These are phyloP conservation scores for Cheilosia vernalis DNA, from an alignment of 2,888 invertebrate genomes.

Conservation along the genomic window DNA sequence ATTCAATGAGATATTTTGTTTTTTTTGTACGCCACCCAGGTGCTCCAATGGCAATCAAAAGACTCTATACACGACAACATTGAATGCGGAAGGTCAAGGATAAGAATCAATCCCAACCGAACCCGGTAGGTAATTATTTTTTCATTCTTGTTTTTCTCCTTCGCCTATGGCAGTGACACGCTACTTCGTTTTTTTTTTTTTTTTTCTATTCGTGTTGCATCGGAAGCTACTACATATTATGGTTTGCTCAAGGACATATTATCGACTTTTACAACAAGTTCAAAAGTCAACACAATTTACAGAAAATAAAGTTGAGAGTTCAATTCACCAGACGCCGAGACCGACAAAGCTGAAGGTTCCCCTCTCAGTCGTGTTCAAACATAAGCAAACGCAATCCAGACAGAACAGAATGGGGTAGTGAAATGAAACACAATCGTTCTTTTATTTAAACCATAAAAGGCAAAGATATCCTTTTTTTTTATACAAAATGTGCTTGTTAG, in stretches of 20 bases:
- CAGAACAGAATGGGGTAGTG: not conserved
- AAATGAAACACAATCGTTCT: constrained; percentile 10
- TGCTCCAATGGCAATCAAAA: not conserved
- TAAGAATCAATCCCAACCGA: constrained; percentile 14
- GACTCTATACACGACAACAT: not conserved
- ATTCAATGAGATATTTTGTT: too few relatives aligned
- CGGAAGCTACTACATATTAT: not conserved
- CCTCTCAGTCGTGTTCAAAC: not conserved
- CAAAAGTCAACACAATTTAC: constrained; percentile 5
- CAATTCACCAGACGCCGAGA: constrained; percentile 28
- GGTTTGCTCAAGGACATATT: not conserved
- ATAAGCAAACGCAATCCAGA: constrained; percentile 8
- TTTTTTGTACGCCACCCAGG: too few relatives aligned
- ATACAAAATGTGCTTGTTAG: not conserved
- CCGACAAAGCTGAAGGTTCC: not conserved
- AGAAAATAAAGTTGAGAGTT: constrained; percentile 25
- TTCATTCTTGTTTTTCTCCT: constrained; percentile 9
- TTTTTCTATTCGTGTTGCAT: not conserved
- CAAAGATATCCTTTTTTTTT: not conserved
- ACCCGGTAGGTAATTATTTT: not conserved
- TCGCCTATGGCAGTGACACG: constrained; percentile 1
- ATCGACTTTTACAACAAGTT: constrained; percentile 4
- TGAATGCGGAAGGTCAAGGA: constrained; percentile 33
- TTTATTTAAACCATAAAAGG: not conserved
- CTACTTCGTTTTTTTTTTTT: not conserved